Percentiles rank a stretch among this genome's conserved stretches.
These are phyloP conservation scores for Rhagoletis pomonella DNA, from an alignment of 1,140 invertebrate genomes.

Conservation along the genomic window DNA sequence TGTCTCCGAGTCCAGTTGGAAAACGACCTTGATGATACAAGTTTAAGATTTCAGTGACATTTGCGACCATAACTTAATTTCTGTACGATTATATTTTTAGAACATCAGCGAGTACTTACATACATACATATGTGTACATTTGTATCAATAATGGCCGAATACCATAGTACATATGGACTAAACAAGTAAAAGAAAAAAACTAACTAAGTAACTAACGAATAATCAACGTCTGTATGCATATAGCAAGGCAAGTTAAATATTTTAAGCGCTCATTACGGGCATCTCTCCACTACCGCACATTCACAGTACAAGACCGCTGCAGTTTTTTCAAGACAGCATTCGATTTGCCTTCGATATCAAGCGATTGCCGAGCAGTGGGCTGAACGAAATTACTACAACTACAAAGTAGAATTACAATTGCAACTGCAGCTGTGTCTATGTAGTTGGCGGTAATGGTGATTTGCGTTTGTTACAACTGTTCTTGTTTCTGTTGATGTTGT, in stretches of 20 bases:
- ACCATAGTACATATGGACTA: not conserved
- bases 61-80: not conserved
- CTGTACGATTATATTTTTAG: not conserved
- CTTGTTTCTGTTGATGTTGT: not conserved
- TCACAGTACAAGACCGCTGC: not conserved
- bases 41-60: no score
- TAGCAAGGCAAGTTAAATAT: not conserved
- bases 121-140: not conserved
- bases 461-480: not conserved
- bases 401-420: not conserved
- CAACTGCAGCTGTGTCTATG: not conserved
- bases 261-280: slow-evolving; percentile 5
- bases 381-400: not conserved
- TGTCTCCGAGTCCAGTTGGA: no score
- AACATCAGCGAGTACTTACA: no score
- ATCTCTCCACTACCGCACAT: not conserved
- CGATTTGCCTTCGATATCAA: slow-evolving; percentile 19
- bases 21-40: no score
- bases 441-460: not conserved
- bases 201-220: not conserved
- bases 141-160: no score
- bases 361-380: not conserved
- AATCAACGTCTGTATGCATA: not conserved
- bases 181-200: slow-evolving; percentile 17
- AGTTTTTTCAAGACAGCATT: not conserved